Percentiles rank a stretch among this genome's conserved stretches.
Evolutionary conservation across 2,113 vertebrate genomes (phyloP).

Genomic region (Saguinus imperator): DNA sequence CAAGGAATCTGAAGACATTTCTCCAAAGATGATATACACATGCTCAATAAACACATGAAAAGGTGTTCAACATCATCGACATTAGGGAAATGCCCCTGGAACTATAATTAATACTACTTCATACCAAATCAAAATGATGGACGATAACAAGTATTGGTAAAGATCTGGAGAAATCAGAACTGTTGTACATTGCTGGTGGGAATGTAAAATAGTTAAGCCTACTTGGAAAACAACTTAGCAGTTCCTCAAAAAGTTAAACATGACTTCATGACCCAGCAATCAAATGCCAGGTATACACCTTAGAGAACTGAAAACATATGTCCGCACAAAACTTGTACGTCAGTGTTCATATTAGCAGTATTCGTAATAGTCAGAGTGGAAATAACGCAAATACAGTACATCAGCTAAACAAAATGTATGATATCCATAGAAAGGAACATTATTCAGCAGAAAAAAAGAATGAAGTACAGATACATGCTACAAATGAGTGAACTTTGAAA

Average conservation of each 20-base stretch:
- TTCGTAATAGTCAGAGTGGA: not conserved
- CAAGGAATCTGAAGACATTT: not conserved
- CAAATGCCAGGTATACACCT: not conserved
- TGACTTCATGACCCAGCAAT: not conserved
- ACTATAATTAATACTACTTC: not conserved
- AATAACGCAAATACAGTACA: not conserved
- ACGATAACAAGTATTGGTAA: not conserved
- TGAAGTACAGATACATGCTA: not conserved
- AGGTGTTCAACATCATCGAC: not conserved
- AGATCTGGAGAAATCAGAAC: not conserved
- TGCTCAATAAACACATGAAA: not conserved
- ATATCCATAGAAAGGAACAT: not conserved
- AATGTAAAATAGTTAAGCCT: not conserved
- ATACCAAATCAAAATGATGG: not conserved
- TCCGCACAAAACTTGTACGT: not conserved
- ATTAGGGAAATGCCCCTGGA: not conserved
- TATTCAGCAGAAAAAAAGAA: not conserved
- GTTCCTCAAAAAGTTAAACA: slow-evolving; percentile 20
- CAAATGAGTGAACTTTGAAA: not conserved
- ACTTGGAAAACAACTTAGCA: not conserved
- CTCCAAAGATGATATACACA: not conserved
- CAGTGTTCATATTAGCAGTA: not conserved
- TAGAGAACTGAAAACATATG: not conserved
- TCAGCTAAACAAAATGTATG: not conserved
- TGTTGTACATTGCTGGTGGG: not conserved